Percentiles rank a stretch among this genome's conserved stretches.
phyloP scores from a whole-genome alignment of 2,113 vertebrate species.

The Pachycephala philippinensis region DNA sequence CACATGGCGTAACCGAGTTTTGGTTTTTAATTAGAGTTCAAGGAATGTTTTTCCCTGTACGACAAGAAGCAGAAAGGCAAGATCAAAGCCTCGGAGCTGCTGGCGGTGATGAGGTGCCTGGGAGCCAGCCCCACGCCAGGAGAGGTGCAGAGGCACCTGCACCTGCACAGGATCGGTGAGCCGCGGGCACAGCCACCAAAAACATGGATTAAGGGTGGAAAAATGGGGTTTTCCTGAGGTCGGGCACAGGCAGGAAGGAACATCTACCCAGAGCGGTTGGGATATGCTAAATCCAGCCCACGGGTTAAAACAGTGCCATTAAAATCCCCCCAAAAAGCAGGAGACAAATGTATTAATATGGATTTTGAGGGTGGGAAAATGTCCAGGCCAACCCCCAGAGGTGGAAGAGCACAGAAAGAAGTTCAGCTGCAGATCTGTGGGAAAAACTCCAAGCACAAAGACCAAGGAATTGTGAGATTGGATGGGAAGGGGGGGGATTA shows the following conservation, averaged over 20 bases:
- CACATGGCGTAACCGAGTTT: background rate
- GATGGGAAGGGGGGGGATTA: rapidly evolving
- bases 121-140: constrained; percentile 83
- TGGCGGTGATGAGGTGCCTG: constrained; percentile 89
- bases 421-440: rapidly evolving
- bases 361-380: background rate
- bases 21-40: constrained; percentile 81
- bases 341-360: rapidly evolving
- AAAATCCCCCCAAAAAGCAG: rapidly evolving
- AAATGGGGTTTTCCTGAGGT: rapidly evolving
- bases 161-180: constrained; percentile 87
- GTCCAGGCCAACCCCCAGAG: background rate
- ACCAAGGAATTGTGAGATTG: rapidly evolving
- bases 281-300: background rate
- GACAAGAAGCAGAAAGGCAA: constrained; percentile 91
- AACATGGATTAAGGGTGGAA: rapidly evolving
- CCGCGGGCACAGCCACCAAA: rapidly evolving
- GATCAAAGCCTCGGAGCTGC: constrained; percentile 83
- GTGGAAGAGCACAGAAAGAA: background rate
- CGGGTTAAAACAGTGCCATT: rapidly evolving
- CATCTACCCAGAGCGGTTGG: rapidly evolving
- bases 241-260: rapidly evolving
- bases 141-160: constrained; percentile 86
- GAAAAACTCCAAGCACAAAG: background rate
- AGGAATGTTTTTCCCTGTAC: constrained; percentile 95